Conservation (phyloP, 2,888 invertebrate genomes). For the Brachypterus glaber region DNA sequence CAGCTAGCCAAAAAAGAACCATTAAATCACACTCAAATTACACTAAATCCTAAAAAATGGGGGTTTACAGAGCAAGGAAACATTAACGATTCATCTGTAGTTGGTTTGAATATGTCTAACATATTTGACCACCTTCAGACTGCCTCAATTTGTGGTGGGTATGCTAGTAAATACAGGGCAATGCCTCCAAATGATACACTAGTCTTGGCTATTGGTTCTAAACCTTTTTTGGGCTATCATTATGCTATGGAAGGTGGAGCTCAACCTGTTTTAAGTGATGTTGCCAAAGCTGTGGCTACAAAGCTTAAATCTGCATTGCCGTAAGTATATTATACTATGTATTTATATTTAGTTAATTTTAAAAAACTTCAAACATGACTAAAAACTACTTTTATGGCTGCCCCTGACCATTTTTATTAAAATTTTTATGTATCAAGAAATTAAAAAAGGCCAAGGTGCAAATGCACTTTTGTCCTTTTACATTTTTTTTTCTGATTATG, state of each 20-base stretch:
- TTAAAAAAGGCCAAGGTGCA: not conserved
- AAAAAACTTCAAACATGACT: too few relatives aligned
- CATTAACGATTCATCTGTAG: conserved; percentile 67
- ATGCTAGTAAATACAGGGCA: conserved; percentile 59
- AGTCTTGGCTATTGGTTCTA: conserved; percentile 66
- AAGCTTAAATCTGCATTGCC: conserved; percentile 73
- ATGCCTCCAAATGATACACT: conserved; percentile 68
- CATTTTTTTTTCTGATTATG: too few relatives aligned
- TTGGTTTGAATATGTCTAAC: conserved; percentile 61
- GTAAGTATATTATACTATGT: conserved; percentile 51
- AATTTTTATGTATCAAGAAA: too few relatives aligned
- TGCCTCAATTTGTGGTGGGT: conserved; percentile 68
- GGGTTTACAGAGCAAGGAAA: conserved; percentile 67
- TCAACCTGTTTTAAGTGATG: conserved; percentile 75
- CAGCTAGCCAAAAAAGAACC: conserved; percentile 65
- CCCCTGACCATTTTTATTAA: not conserved
- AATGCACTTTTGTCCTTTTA: too few relatives aligned
- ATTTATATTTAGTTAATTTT: too few relatives aligned
- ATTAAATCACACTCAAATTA: conserved; percentile 47
- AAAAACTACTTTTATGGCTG: too few relatives aligned
- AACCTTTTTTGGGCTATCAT: conserved; percentile 83
- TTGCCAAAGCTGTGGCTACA: conserved; percentile 85
- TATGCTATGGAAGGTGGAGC: conserved; percentile 81
- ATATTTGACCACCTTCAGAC: conserved; percentile 81
- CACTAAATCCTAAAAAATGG: conserved; percentile 76